Percentiles rank a stretch among this genome's conserved stretches.
phyloP scores from a whole-genome alignment of 2,113 vertebrate genomes.

The Orycteropus afer region DNA sequence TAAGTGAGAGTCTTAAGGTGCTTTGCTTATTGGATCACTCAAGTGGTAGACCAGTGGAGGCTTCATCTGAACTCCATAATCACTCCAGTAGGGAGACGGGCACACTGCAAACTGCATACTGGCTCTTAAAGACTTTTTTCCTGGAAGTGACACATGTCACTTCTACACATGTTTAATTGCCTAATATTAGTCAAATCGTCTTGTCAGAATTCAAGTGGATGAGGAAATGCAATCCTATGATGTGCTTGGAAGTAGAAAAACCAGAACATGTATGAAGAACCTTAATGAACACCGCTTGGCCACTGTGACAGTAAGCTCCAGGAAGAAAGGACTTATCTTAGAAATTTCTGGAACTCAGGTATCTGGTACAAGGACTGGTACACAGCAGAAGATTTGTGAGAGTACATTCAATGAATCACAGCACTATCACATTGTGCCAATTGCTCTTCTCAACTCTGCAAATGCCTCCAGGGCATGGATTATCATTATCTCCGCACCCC shows the following conservation, averaged over 20 bases:
- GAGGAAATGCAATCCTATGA: too few species aligned
- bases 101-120: too few species aligned
- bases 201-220: neutral
- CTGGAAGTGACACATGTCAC: neutral
- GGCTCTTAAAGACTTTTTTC: neutral
- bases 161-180: neutral
- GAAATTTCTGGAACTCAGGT: neutral
- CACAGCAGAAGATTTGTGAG: neutral
- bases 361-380: too few species aligned
- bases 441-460: neutral
- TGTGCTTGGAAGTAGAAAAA: neutral
- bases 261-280: too few species aligned
- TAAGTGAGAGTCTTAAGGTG: too few species aligned
- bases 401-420: neutral
- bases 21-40: neutral
- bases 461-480: neutral
- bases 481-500: neutral
- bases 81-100: neutral
- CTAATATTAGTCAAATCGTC: neutral
- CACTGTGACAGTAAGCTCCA: fast-evolving
- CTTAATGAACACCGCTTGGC: neutral
- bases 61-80: neutral
- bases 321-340: neutral
- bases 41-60: neutral
- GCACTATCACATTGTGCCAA: neutral